A percentile compares a stretch with the other conserved stretches of the same genome.
Evolutionary conservation across 2,888 invertebrate species (phyloP).

Genomic region (Thysanoteuthis rhombus): DNA sequence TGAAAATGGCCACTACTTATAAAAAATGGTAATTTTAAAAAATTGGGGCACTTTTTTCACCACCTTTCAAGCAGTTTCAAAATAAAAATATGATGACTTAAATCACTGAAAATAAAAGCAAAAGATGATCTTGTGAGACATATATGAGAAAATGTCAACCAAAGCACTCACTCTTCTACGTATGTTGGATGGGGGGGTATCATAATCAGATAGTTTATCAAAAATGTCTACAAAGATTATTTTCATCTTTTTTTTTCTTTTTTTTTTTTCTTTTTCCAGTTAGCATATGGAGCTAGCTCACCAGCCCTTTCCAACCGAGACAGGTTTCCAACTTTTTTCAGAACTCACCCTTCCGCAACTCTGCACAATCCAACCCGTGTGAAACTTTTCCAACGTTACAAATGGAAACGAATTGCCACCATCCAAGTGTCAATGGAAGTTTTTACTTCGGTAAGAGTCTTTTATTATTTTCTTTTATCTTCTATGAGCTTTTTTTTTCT

Average conservation of each 20-base stretch:
- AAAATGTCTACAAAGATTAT: neutral
- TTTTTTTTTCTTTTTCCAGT: constrained; percentile 71
- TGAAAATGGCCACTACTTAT: too few species aligned
- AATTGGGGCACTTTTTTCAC: too few species aligned
- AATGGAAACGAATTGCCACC: constrained; percentile 97
- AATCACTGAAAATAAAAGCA: too few species aligned
- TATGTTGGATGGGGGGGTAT: too few species aligned
- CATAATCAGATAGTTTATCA: neutral
- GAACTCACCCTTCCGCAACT: constrained; percentile 98
- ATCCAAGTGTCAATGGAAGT: constrained; percentile 98
- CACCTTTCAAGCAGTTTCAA: too few species aligned
- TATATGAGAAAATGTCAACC: too few species aligned
- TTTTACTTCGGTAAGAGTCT: constrained; percentile 71
- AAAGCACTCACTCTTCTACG: too few species aligned
- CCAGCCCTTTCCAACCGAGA: constrained; percentile 96
- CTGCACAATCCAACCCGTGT: constrained; percentile 98
- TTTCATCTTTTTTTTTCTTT: neutral
- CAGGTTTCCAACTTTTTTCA: constrained; percentile 96
- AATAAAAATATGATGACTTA: too few species aligned
- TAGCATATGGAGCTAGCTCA: constrained; percentile 98
- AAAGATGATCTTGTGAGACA: too few species aligned
- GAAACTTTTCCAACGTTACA: constrained; percentile 94
- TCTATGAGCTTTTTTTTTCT: neutral
- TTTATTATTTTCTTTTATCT: neutral
- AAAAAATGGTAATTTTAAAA: too few species aligned